Evolutionary conservation across 2,113 vertebrate species (phyloP).

Genomic region (Amphiprion percula): DNA sequence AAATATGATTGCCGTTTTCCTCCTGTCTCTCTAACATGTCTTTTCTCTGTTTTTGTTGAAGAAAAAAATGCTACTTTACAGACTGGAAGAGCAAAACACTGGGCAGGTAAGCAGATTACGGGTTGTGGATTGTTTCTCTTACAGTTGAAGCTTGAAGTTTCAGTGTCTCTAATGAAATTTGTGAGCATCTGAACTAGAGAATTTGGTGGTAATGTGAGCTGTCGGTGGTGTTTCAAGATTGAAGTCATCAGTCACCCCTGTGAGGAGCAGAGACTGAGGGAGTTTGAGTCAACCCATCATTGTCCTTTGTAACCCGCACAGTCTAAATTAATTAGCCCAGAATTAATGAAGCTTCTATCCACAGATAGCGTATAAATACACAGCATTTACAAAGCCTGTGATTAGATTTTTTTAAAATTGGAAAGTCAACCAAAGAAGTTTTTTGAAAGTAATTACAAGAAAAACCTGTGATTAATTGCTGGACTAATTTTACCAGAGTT

Average conservation of each 20-base stretch:
- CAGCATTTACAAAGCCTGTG: not conserved
- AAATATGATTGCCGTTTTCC: not conserved
- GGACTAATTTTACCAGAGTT: not conserved
- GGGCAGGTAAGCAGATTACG: conserved; percentile 89
- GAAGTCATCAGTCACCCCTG: conserved; percentile 21
- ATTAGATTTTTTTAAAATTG: conserved; percentile 12
- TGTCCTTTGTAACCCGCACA: not conserved
- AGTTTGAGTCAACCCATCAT: not conserved
- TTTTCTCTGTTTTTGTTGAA: conserved; percentile 77
- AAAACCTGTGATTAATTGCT: not conserved
- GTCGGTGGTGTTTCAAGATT: conserved; percentile 13
- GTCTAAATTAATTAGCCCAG: conserved; percentile 1
- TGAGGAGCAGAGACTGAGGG: conserved; percentile 16
- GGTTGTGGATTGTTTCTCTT: conserved; percentile 12
- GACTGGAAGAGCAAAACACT: conserved; percentile 95
- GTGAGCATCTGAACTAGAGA: not conserved
- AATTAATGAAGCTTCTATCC: not conserved
- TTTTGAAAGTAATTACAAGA: too few species aligned
- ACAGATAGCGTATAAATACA: conserved; percentile 2
- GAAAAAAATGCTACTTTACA: conserved; percentile 98
- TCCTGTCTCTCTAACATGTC: not conserved
- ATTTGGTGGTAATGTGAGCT: not conserved
- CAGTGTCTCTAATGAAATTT: conserved; percentile 27
- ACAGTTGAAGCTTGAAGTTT: conserved; percentile 11
- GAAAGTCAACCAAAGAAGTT: not conserved